A percentile compares a stretch with the other conserved stretches of the same genome.
These are phyloP conservation scores for Cyprinodon variegatus DNA, from an alignment of 2,113 vertebrate genomes.

Conservation along the genomic window DNA sequence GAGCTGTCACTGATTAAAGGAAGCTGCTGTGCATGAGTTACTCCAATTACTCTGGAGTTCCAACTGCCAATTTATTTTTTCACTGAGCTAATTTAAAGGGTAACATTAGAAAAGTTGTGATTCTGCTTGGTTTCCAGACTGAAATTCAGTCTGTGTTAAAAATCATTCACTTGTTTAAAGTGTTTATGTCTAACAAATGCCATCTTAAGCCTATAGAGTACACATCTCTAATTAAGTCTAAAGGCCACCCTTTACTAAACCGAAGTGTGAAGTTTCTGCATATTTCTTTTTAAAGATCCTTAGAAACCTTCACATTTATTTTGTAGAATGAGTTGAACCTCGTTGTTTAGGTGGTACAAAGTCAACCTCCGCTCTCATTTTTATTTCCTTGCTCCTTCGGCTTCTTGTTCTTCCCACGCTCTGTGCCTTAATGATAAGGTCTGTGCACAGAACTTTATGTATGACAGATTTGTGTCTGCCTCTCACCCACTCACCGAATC, in stretches of 20 bases:
- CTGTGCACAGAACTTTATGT: constrained; percentile 30
- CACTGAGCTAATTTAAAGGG: constrained; percentile 7
- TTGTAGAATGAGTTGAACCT: background rate
- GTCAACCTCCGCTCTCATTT: constrained; percentile 30
- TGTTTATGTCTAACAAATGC: background rate
- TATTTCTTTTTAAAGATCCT: background rate
- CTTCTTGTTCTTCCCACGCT: constrained; percentile 54
- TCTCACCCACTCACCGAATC: constrained; percentile 60
- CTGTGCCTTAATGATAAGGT: constrained; percentile 56
- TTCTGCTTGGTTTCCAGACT: background rate
- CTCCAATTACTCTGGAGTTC: constrained; percentile 17
- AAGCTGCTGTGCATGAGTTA: constrained; percentile 17
- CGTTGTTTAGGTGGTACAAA: constrained; percentile 22
- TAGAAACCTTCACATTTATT: background rate
- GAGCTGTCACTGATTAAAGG: constrained; percentile 36
- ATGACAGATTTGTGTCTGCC: constrained; percentile 49
- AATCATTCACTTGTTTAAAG: background rate
- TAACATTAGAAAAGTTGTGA: background rate
- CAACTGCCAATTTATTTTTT: constrained; percentile 25
- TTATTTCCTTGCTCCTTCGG: constrained; percentile 26
- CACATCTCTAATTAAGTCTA: background rate
- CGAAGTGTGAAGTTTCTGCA: background rate
- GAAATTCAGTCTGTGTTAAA: background rate
- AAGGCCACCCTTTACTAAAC: background rate
- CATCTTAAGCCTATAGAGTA: background rate